These are phyloP conservation scores for Haemorhous mexicanus DNA, from an alignment of 2,113 vertebrate genomes.

Conservation along the genomic window DNA sequence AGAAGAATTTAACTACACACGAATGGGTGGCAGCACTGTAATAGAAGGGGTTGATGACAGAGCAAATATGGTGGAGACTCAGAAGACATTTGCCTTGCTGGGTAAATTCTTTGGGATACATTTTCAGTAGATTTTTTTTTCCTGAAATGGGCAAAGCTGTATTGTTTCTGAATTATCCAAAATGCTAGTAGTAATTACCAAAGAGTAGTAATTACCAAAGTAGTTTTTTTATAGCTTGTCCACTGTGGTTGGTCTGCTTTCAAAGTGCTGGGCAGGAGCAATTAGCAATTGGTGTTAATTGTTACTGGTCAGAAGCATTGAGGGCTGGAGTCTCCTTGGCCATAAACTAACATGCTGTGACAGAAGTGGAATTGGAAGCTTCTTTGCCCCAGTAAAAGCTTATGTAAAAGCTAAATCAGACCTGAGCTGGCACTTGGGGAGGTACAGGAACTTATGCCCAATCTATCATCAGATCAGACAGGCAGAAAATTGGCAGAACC, in stretches of 20 bases:
- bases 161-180: neutral
- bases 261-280: neutral
- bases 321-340: neutral
- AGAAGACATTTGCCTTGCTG: conserved; percentile 84
- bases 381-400: neutral
- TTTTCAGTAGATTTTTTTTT: neutral
- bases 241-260: neutral
- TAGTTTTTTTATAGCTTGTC: neutral
- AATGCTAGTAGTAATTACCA: neutral
- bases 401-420: neutral
- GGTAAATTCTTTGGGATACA: conserved; percentile 69
- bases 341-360: neutral
- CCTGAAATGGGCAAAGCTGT: neutral
- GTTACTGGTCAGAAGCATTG: neutral
- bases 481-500: neutral
- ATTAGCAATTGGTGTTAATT: neutral
- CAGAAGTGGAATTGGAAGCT: neutral
- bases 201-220: neutral
- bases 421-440: neutral
- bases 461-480: neutral
- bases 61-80: conserved; percentile 87
- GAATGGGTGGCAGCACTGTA: conserved; percentile 79
- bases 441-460: neutral
- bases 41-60: conserved; percentile 89
- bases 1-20: conserved; percentile 88